Conservation (phyloP, 2,113 vertebrate species). For the Ophiodon elongatus region DNA sequence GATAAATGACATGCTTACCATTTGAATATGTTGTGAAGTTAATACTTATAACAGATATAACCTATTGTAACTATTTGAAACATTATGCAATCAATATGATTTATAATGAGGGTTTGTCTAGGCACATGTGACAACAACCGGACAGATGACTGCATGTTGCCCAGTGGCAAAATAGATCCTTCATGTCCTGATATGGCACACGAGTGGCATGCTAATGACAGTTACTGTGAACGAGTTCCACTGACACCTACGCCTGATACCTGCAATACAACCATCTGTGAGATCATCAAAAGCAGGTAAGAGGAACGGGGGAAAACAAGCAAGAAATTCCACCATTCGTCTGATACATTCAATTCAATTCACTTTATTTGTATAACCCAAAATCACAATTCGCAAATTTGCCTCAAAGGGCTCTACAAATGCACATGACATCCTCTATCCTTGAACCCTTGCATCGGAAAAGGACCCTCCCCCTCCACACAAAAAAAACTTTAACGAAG, state of each 20-base stretch:
- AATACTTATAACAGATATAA: not conserved
- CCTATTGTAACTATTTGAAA: not conserved
- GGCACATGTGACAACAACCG: conserved; percentile 87
- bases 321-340: not conserved
- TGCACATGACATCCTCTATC: too few relatives aligned
- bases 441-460: too few relatives aligned
- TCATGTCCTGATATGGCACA: conserved; percentile 84
- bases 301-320: not conserved
- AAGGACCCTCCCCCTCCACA: too few relatives aligned
- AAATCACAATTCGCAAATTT: too few relatives aligned
- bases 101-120: conserved; percentile 47
- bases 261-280: conserved; percentile 74
- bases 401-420: too few relatives aligned
- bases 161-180: conserved; percentile 75
- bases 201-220: conserved; percentile 73
- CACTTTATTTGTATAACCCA: too few relatives aligned
- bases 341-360: too few relatives aligned
- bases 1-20: not conserved
- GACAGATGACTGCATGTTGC: conserved; percentile 85
- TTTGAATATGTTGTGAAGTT: not conserved
- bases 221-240: conserved; percentile 24
- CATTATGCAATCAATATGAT: not conserved
- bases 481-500: too few relatives aligned
- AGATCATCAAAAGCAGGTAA: conserved; percentile 83
- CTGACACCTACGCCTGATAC: not conserved